These are phyloP conservation scores for Monodelphis domestica DNA, from an alignment of 2,797 vertebrate species.

Conservation along the genomic window DNA sequence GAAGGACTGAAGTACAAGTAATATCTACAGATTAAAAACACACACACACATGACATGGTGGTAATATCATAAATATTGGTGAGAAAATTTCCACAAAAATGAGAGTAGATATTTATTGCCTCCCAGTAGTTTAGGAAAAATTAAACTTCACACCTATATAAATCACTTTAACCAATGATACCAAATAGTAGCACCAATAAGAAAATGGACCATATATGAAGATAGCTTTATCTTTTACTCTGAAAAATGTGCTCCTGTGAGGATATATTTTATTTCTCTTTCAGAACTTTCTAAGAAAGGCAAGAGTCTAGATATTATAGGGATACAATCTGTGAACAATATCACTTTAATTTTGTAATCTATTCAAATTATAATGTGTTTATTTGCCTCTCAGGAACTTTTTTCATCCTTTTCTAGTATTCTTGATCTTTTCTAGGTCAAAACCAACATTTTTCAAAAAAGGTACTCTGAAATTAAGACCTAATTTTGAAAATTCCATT, in stretches of 20 bases:
- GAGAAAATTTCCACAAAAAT: not conserved
- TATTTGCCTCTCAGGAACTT: conserved; percentile 33
- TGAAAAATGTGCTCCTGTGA: conserved; percentile 38
- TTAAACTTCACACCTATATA: not conserved
- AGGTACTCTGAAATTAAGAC: not conserved
- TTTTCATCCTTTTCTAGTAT: conserved; percentile 34
- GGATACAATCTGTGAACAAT: not conserved
- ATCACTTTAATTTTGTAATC: conserved; percentile 13
- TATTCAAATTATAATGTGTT: conserved; percentile 39
- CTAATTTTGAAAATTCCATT: not conserved
- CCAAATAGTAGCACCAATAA: conserved; percentile 4
- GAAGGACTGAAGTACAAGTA: not conserved
- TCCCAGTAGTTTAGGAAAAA: not conserved
- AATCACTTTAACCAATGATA: conserved; percentile 22
- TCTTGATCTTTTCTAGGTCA: not conserved
- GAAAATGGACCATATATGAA: conserved; percentile 29
- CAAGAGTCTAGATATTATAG: conserved; percentile 34
- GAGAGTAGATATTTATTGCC: too few relatives aligned
- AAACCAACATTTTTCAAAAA: conserved; percentile 48
- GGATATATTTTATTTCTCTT: conserved; percentile 44
- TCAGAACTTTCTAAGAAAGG: conserved; percentile 45
- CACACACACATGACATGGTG: too few relatives aligned
- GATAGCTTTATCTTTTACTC: conserved; percentile 49
- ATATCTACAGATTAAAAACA: not conserved
- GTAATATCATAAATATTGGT: not conserved